These are phyloP conservation scores for Drosophila virilis DNA, from an alignment of 1,140 invertebrate genomes.

Conservation along the genomic window DNA sequence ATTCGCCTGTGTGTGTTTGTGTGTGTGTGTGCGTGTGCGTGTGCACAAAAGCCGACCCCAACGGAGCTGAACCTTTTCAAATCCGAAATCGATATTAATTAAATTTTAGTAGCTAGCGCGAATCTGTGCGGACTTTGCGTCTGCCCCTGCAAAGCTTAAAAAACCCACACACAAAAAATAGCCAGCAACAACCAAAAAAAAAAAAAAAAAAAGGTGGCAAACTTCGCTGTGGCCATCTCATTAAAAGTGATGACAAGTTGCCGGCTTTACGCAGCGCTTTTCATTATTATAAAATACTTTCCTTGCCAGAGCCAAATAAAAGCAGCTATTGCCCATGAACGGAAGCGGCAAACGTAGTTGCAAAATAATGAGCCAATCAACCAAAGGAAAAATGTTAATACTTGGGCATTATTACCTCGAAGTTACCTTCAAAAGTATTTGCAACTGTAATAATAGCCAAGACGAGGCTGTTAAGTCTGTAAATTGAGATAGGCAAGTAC, in stretches of 20 bases:
- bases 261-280: conserved; percentile 33
- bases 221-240: conserved; percentile 76
- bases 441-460: conserved; percentile 7
- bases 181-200: background rate
- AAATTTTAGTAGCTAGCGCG: conserved; percentile 74
- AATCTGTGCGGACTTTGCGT: conserved; percentile 45
- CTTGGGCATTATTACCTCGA: conserved; percentile 1
- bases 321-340: background rate
- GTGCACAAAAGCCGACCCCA: conserved; percentile 33
- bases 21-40: conserved; percentile 20
- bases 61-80: conserved; percentile 66
- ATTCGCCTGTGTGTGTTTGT: conserved; percentile 11
- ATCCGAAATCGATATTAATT: conserved; percentile 82
- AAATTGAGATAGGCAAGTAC: background rate
- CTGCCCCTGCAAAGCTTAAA: conserved; percentile 44
- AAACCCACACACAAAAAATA: background rate
- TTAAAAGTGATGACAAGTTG: conserved; percentile 80
- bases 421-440: conserved; percentile 8
- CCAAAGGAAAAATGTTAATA: conserved; percentile 1
- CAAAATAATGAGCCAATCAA: conserved; percentile 34
- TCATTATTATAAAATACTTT: conserved; percentile 41
- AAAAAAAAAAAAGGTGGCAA: conserved; percentile 54
- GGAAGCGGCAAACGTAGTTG: conserved; percentile 3
- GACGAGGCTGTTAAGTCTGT: background rate
- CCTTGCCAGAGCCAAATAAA: conserved; percentile 2